These are phyloP conservation scores for Carcharodon carcharias DNA, from an alignment of 2,797 vertebrate genomes.

Conservation along the genomic window DNA sequence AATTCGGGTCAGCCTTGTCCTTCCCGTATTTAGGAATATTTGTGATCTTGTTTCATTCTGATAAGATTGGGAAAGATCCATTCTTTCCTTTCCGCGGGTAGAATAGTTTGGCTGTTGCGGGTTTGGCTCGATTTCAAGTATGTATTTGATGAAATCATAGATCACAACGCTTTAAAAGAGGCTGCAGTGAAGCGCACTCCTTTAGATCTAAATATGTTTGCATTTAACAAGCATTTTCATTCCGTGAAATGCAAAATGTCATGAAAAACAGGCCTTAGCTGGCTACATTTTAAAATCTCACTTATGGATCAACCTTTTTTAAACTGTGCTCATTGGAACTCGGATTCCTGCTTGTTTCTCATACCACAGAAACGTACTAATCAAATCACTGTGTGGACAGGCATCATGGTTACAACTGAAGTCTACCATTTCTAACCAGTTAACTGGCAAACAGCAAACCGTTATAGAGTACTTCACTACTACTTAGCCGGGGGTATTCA, in stretches of 20 bases:
- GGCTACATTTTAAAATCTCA: neutral
- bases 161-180: slow-evolving; percentile 10
- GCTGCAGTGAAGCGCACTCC: neutral
- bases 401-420: neutral
- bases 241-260: neutral
- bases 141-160: slow-evolving; percentile 32
- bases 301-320: neutral
- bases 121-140: slow-evolving; percentile 25
- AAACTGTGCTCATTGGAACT: neutral
- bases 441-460: neutral
- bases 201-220: neutral
- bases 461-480: neutral
- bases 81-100: too few species aligned
- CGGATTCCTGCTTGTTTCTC: neutral
- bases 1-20: neutral
- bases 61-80: neutral
- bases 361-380: neutral
- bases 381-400: slow-evolving; percentile 20
- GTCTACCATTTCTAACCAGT: neutral
- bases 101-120: neutral
- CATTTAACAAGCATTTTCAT: neutral
- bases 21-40: neutral
- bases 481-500: neutral
- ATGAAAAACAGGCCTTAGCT: neutral
- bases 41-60: neutral